Base-by-base conservation (phyloP, 2,888 invertebrate species). In the Lithophane socia region DNA sequence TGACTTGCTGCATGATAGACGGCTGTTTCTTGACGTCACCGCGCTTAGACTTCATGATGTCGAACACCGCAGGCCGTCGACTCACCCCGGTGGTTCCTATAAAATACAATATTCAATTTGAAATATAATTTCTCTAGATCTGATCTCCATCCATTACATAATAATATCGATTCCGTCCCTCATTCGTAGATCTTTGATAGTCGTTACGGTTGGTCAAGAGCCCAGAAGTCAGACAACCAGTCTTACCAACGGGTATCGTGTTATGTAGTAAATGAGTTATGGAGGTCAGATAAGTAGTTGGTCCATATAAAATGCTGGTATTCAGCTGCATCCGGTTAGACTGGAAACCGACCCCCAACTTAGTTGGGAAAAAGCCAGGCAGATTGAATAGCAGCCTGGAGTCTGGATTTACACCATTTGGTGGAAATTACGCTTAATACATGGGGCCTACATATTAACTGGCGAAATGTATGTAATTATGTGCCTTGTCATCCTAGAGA, bases 1-100 rank as follows among this genome's bases (percentile, higher is more conserved):
- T 98, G 49, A 99, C 98, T 92, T 98, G 98, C 85, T 98, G 97
- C 97, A 99, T 98, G 91, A 99, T 97, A 81, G 98, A 94, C 0
- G 95, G 93, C 66, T 92, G 95, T 80, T 95, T 95, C 86, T 94
- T 95, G 3, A 88, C 78, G n/a, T 96, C 96, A 1, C 93, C 92
- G 0, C 92, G 92, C 56, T 92, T 92, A 0, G 94, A 91, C 77
- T 98, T 98, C 94, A 99, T 98, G 61, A 98, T 98, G 92, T 99
- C 98, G 90, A 99, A 98, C 86, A 99, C 96, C 1, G 98, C 98
- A 13, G 98, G 98, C 79, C 98, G 97, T 37, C 98, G 97, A 88
- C 98, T 98, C 54, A 98, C 98, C 89, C 97, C 98, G 84, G 97
- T 97, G 63, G 97, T 98, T 84, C 97, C 97, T 97, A 86, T 2